These are phyloP conservation scores for Pachycephus smyrnensis DNA, from an alignment of 2,888 invertebrate genomes.

Conservation along the genomic window DNA sequence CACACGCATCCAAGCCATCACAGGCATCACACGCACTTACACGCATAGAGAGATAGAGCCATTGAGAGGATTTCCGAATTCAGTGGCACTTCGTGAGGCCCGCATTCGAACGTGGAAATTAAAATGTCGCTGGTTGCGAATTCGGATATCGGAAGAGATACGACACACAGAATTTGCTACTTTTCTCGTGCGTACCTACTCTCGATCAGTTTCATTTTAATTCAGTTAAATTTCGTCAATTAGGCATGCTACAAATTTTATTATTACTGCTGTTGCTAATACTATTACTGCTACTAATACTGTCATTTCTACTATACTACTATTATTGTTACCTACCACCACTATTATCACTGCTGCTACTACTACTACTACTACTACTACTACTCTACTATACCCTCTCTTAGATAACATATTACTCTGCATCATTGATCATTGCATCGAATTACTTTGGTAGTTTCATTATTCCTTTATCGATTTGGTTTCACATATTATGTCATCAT, in stretches of 20 bases:
- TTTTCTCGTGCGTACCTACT: constrained; percentile 42
- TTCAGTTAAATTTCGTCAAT: constrained; percentile 31
- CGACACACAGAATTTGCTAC: constrained; percentile 25
- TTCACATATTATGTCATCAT: neutral
- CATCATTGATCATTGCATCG: neutral
- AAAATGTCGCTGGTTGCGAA: constrained; percentile 55
- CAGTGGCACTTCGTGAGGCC: constrained; percentile 53
- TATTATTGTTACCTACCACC: too few species aligned
- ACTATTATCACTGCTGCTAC: too few species aligned
- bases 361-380: too few species aligned
- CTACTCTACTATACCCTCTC: neutral
- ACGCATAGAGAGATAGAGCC: too few species aligned
- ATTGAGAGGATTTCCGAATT: too few species aligned
- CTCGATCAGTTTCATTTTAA: constrained; percentile 54
- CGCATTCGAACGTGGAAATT: constrained; percentile 69
- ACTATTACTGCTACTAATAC: constrained; percentile 15
- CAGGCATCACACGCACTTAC: too few species aligned
- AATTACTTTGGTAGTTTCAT: neutral
- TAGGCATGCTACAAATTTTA: constrained; percentile 26
- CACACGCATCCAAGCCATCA: too few species aligned
- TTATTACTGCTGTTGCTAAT: constrained; percentile 22
- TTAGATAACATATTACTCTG: neutral
- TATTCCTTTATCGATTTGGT: neutral
- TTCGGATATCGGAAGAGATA: constrained; percentile 22
- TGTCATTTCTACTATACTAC: neutral